These are phyloP conservation scores for Stigmatopora nigra DNA, from an alignment of 2,113 vertebrate species.

Conservation along the genomic window DNA sequence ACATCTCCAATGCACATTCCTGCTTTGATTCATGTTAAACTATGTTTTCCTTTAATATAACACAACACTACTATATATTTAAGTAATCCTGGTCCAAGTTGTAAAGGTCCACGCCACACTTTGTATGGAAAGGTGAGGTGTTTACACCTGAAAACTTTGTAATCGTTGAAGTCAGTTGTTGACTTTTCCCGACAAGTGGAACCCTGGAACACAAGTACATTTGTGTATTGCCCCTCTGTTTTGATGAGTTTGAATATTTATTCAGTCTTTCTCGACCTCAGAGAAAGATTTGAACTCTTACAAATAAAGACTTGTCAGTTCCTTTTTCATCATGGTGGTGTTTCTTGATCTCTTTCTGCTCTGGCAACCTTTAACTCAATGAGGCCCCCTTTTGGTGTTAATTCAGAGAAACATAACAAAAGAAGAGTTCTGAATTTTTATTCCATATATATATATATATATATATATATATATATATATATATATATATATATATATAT, in stretches of 20 bases:
- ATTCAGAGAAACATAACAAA: constrained; percentile 36
- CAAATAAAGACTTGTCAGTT: background rate
- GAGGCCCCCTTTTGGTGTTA: constrained; percentile 61
- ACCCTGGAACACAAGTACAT: background rate
- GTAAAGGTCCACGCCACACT: too few relatives aligned
- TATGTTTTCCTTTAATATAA: too few relatives aligned
- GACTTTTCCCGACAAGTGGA: background rate
- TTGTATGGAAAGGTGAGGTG: background rate
- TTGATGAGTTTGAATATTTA: background rate
- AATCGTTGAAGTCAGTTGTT: background rate
- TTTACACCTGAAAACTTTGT: background rate
- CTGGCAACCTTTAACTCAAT: constrained; percentile 46
- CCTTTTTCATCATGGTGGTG: background rate
- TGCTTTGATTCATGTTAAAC: too few relatives aligned
- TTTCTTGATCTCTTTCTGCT: constrained; percentile 15
- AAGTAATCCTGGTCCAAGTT: background rate
- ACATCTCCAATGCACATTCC: too few relatives aligned
- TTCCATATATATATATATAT: constrained; percentile 5
- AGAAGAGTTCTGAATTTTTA: constrained; percentile 27
- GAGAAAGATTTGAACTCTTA: background rate
- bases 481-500: too few relatives aligned
- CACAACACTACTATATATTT: too few relatives aligned
- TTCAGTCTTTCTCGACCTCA: background rate
- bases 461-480: too few relatives aligned
- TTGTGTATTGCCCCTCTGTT: background rate